A percentile compares a stretch with the other conserved stretches of the same genome.
phyloP scores from a whole-genome alignment of 2,888 invertebrate species.

The Philopedon plagiatum region DNA sequence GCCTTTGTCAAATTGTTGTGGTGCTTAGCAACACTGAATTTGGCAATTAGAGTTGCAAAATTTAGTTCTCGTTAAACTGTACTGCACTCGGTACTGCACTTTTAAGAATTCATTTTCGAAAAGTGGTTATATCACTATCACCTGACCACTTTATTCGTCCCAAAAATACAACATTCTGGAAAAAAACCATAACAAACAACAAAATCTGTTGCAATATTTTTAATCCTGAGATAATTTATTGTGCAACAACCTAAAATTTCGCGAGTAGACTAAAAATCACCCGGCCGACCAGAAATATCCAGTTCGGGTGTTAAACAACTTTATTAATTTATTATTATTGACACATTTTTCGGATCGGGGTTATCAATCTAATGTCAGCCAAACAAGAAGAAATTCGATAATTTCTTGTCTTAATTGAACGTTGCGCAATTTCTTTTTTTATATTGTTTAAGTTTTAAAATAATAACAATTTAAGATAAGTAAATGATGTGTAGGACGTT shows the following conservation, averaged over 20 bases:
- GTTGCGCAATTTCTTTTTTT: neutral
- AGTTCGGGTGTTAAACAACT: neutral
- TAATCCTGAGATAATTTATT: neutral
- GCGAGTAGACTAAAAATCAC: neutral
- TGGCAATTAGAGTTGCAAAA: too few relatives aligned
- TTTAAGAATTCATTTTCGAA: too few relatives aligned
- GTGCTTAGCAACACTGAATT: too few relatives aligned
- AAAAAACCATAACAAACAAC: neutral
- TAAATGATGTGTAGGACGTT: neutral
- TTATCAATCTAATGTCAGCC: slow-evolving; percentile 13
- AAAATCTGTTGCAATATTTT: neutral
- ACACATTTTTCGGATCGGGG: neutral
- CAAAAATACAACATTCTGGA: neutral
- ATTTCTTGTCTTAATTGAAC: neutral
- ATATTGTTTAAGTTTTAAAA: neutral
- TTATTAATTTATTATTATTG: slow-evolving; percentile 18
- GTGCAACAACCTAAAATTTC: neutral
- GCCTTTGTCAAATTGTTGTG: too few relatives aligned
- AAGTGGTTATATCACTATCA: too few relatives aligned
- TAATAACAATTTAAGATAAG: neutral
- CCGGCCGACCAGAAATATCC: slow-evolving; percentile 1
- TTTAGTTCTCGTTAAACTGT: too few relatives aligned
- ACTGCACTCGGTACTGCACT: too few relatives aligned
- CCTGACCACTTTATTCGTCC: too few relatives aligned
- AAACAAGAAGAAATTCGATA: slow-evolving; percentile 16